These are phyloP conservation scores for Antechinus stuartii DNA, from an alignment of 2,113 vertebrate species.

Conservation along the genomic window DNA sequence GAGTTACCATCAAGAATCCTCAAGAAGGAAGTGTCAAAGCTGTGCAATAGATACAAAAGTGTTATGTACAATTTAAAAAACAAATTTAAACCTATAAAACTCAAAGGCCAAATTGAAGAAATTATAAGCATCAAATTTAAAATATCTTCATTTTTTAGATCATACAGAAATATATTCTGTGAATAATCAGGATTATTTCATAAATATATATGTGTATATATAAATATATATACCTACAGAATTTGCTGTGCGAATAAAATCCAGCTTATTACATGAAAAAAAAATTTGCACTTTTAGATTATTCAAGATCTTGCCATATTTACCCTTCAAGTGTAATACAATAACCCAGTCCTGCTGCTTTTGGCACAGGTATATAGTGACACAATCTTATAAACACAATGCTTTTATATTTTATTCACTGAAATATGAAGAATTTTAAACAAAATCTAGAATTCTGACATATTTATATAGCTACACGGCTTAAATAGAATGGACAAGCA, in stretches of 20 bases:
- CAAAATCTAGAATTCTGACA: slow-evolving; percentile 88
- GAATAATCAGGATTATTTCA: slow-evolving; percentile 85
- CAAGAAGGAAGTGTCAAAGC: slow-evolving; percentile 79
- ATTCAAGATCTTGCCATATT: slow-evolving; percentile 77
- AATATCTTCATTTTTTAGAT: slow-evolving; percentile 81
- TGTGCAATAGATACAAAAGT: slow-evolving; percentile 80
- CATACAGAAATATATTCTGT: slow-evolving; percentile 83
- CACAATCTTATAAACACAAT: slow-evolving; percentile 82
- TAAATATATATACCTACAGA: slow-evolving; percentile 85
- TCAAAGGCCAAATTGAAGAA: slow-evolving; percentile 86
- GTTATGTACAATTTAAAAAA: slow-evolving; percentile 81
- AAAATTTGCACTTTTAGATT: slow-evolving; percentile 84
- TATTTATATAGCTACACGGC: slow-evolving; percentile 84
- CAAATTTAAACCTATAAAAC: slow-evolving; percentile 85
- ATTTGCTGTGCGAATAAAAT: slow-evolving; percentile 82
- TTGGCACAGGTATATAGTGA: slow-evolving; percentile 84
- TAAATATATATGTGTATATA: slow-evolving; percentile 86
- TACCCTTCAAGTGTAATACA: slow-evolving; percentile 72
- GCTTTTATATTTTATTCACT: slow-evolving; percentile 82
- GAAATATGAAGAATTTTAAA: slow-evolving; percentile 85
- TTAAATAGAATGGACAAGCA: slow-evolving; percentile 90
- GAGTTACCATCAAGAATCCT: slow-evolving; percentile 56
- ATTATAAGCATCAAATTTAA: slow-evolving; percentile 87
- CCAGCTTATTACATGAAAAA: slow-evolving; percentile 81
- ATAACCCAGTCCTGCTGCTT: slow-evolving; percentile 82